Base-by-base conservation (phyloP, 1,140 invertebrate species). In the Steinernema feltiae region DNA sequence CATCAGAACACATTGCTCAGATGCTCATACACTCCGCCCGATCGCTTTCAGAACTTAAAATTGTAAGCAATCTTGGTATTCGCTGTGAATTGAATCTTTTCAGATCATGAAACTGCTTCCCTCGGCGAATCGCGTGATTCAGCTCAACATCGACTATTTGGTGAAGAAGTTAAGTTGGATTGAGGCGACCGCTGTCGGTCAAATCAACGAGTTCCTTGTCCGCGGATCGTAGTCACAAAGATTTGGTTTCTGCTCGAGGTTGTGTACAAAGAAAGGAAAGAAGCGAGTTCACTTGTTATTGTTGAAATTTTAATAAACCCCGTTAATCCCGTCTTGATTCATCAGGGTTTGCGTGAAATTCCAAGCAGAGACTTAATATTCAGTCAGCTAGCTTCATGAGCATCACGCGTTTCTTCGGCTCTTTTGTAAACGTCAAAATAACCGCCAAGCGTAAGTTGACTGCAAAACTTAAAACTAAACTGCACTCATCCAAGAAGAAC, bases 11-110 rank as follows among this genome's bases (percentile, higher is more conserved):
- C 24, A 63, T 63, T 21, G 53, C 53, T 27, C 53, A 63, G 24
- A 63, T 63, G 53, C 53, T 63, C 53, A 63, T 63, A 15, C 53
- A 63, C 53, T 63, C 53, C 7, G 53, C 53, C 24, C 15, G 53
- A 21, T 63, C 53, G 3, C 53, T 63, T 63, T 63, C 53, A 27
- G 53, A 63, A 27, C 53, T 63, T 3, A 63, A 63, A 63, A 63
- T 63, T 27, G 53, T 63, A 17, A 15, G 15, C 24, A 7, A 15
- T 63, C 24, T 21, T 63, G 53, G 3, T 15, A 3, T 63, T 27
- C 24, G 7, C 24, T 27, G 7, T 15, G 24, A 7, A 7, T 15
- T 3, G 53, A 63, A n/a, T 21, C 15, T 15, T 63, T n/a, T 63
- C 24, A 63, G 53, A 63, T 63, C 15, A 63, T 63, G 53, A 63